phyloP scores from a whole-genome alignment of 92 coral and sea anemone genomes.

The Hydrozoanthus gracilis region DNA sequence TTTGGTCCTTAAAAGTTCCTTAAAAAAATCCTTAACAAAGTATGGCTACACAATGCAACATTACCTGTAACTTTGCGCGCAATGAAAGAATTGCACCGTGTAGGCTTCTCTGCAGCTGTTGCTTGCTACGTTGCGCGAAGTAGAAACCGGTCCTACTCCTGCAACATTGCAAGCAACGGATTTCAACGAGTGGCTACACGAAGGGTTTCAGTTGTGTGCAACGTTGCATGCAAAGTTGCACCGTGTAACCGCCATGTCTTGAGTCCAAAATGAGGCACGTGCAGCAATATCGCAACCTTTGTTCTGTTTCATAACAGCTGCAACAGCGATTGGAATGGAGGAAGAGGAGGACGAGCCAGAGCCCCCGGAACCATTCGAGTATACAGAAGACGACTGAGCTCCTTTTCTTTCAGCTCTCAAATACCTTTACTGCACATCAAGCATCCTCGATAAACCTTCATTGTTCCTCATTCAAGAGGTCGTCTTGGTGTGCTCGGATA shows the following conservation, averaged over 20 bases:
- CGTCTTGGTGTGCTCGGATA: too few species aligned
- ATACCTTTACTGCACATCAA: neutral
- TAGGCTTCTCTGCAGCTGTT: neutral
- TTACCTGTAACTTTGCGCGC: neutral
- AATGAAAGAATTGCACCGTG: neutral
- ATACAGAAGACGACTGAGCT: slow-evolving; percentile 85
- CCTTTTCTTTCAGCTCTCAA: neutral
- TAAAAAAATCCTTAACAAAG: too few species aligned
- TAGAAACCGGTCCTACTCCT: too few species aligned
- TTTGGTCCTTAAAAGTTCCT: too few species aligned
- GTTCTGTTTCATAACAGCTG: slow-evolving; percentile 66
- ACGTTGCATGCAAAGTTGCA: too few species aligned
- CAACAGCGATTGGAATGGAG: slow-evolving; percentile 82
- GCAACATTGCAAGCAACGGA: too few species aligned
- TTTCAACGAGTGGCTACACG: too few species aligned
- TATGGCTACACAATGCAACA: too few species aligned
- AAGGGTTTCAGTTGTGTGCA: too few species aligned
- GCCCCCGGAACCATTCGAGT: slow-evolving; percentile 98
- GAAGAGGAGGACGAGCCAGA: slow-evolving; percentile 97
- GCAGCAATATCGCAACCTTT: neutral
- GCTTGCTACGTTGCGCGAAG: too few species aligned
- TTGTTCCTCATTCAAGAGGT: neutral
- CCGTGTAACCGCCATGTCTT: neutral
- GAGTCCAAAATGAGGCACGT: neutral
- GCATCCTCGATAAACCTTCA: neutral